Base-by-base conservation (phyloP, 2,888 invertebrate species). In the Parelbella ahira region DNA sequence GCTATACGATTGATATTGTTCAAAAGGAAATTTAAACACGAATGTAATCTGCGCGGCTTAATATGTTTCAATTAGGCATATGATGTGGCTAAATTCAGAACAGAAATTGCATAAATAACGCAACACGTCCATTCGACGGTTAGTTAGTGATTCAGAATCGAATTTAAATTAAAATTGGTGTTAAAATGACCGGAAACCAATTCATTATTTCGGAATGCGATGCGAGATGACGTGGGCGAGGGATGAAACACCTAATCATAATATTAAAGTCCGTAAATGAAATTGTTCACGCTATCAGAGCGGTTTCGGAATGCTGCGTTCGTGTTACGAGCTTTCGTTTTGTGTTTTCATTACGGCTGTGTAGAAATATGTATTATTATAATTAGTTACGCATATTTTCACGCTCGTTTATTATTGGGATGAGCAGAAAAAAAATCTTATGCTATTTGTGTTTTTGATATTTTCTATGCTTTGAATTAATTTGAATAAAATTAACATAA, bases 71-170 rank as follows among this genome's bases (percentile, higher is more conserved):
- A 74, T 70, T 71, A 68, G 54, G 53, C 53, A 55, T 60, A 68
- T 73, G 63, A 75, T 70, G 67, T 33, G 21, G 21, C 41, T 71
- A 63, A 53, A 62, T 56, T 60, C 57, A 65, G 64, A 69, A 74
- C 66, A 60, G 62, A 63, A 69, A 63, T 66, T 76, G 75, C 73
- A 77, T 77, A 76, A 77, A 76, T 76, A 73, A 73, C 52, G 65
- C 51, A 15, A 44, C 54, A n/a, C n/a, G n/a, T 63, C 58, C 65
- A 73, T 69, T 67, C 63, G 63, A 51, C 53, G 29, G 48, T 57
- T 71, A 60, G 71, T 77, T 68, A 72, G 69, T 61, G 59, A 78
- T 77, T 74, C 75, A 77, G 59, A 56, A 63, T 70, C 70, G 67
- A 65, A 72, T 77, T 76, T 72, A 71, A 71, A 75, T 67, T 70